Evolutionary conservation across 2,113 vertebrate species (phyloP).

Genomic region (Galemys pyrenaicus): DNA sequence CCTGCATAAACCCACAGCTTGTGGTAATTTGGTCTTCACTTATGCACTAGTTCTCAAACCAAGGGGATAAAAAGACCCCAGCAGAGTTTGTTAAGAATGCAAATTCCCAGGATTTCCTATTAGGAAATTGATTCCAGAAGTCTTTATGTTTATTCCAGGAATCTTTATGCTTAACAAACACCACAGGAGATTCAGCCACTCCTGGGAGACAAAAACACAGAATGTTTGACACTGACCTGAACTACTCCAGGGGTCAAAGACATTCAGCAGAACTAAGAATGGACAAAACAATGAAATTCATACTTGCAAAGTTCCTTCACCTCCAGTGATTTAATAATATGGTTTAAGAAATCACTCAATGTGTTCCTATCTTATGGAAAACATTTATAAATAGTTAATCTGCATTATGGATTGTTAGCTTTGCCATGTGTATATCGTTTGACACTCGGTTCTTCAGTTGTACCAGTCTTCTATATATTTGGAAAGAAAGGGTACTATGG

Average conservation of each 20-base stretch:
- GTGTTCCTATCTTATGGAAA: background rate
- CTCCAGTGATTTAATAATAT: background rate
- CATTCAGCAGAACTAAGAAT: background rate
- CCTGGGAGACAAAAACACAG: background rate
- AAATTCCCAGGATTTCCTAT: background rate
- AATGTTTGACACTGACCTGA: background rate
- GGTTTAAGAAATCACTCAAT: background rate
- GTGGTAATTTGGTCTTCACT: background rate
- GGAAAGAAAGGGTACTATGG: constrained; percentile 18
- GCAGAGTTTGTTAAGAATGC: background rate
- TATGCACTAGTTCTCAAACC: background rate
- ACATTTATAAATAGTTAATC: background rate
- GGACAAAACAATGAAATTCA: constrained; percentile 15
- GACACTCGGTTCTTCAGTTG: background rate
- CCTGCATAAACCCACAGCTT: background rate
- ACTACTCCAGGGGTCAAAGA: background rate
- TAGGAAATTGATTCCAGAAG: constrained; percentile 18
- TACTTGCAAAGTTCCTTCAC: background rate
- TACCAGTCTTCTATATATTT: background rate
- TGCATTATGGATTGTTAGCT: background rate
- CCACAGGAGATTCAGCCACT: background rate
- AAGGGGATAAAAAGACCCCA: background rate
- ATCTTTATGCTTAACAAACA: constrained; percentile 23
- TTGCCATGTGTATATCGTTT: background rate
- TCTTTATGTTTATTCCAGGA: background rate